Evolutionary conservation across 30 jellyfish, hydroid and myxozoan genomes (phyloP).

Genomic region (Hydractinia echinata): DNA sequence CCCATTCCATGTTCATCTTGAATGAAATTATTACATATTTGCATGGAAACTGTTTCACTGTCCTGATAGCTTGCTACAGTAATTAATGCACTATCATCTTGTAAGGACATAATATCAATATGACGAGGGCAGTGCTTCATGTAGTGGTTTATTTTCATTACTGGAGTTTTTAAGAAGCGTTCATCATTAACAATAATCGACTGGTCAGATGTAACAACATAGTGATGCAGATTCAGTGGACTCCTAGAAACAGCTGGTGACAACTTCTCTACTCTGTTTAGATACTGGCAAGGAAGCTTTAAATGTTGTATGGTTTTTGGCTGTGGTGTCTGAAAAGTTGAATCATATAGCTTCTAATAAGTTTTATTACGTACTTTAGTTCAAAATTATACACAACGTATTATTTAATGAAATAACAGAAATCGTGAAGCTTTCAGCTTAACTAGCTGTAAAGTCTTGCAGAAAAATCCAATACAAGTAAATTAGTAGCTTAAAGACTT

Average conservation of each 20-base stretch:
- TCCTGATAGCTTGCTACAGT: background rate
- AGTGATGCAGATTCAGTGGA: slow-evolving; percentile 23
- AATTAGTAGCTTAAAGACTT: no score
- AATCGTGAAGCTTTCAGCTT: no score
- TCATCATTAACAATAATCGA: slow-evolving; percentile 11
- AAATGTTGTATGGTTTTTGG: no score
- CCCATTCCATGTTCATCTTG: background rate
- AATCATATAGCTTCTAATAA: no score
- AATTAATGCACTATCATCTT: background rate
- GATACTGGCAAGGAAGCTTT: background rate
- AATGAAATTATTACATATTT: background rate
- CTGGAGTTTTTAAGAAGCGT: slow-evolving; percentile 23
- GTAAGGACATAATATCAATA: background rate
- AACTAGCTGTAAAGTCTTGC: no score
- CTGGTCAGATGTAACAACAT: slow-evolving; percentile 17
- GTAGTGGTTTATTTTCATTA: slow-evolving; percentile 12
- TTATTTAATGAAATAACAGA: no score
- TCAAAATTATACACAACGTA: no score
- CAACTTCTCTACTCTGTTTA: slow-evolving; percentile 5
- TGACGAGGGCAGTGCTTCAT: slow-evolving; percentile 17
- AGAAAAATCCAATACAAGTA: no score
- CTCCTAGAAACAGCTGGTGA: background rate
- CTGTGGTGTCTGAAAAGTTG: no score
- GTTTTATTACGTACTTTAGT: no score
- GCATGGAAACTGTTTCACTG: background rate